These are phyloP conservation scores for Pocota personata DNA, from an alignment of 2,888 invertebrate genomes.

Conservation along the genomic window DNA sequence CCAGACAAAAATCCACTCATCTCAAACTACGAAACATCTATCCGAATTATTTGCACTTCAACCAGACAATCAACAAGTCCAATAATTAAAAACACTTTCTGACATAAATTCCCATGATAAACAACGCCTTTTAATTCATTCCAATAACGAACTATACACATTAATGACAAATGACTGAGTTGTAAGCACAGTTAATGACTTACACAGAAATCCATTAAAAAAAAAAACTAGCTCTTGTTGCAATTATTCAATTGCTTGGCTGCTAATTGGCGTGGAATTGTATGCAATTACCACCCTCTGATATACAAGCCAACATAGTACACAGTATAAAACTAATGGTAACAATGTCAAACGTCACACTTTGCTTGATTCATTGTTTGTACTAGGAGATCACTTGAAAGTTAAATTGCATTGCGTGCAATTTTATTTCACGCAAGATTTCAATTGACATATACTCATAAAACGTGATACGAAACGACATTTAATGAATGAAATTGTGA, in stretches of 20 bases:
- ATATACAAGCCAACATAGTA: constrained; percentile 1
- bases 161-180: constrained; percentile 65
- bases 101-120: constrained; percentile 58
- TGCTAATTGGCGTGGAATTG: constrained; percentile 69
- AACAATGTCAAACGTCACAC: constrained; percentile 63
- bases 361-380: constrained; percentile 45
- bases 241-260: constrained; percentile 67
- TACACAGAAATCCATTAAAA: constrained; percentile 60
- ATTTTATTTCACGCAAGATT: constrained; percentile 51
- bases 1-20: no score
- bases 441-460: constrained; percentile 62
- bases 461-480: background rate
- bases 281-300: constrained; percentile 63
- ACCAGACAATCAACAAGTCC: constrained; percentile 44
- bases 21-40: background rate
- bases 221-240: constrained; percentile 63
- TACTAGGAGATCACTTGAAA: constrained; percentile 37
- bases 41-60: background rate
- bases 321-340: background rate
- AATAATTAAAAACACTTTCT: constrained; percentile 60
- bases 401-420: constrained; percentile 63
- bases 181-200: constrained; percentile 59
- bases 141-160: constrained; percentile 21
- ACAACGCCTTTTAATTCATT: constrained; percentile 30
- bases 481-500: constrained; percentile 7